Percentiles rank a stretch among this genome's conserved stretches.
Conservation (phyloP, 2,888 invertebrate species). For the Leptopilina syphax region DNA sequence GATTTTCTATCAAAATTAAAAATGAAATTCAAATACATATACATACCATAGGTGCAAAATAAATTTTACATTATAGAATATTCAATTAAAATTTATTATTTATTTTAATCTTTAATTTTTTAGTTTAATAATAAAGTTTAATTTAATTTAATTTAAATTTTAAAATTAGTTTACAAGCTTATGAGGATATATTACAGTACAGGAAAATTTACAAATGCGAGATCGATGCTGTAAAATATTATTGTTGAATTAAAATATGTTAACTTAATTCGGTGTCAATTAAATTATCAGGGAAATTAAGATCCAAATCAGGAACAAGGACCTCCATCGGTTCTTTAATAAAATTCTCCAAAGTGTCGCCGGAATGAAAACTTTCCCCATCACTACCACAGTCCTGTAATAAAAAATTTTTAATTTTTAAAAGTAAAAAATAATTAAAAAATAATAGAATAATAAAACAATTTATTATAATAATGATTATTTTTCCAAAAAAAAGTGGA, state of each 20-base stretch:
- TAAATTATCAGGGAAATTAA: slow-evolving; percentile 26
- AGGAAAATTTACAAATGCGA: slow-evolving; percentile 17
- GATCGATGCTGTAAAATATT: slow-evolving; percentile 6
- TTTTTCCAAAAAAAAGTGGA: too few relatives aligned
- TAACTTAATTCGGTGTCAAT: slow-evolving; percentile 28
- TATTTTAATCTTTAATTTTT: background rate
- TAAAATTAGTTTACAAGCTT: background rate
- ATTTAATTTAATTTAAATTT: background rate
- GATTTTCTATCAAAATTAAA: too few relatives aligned
- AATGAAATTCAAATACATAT: too few relatives aligned
- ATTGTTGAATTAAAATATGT: background rate
- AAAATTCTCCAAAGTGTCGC: slow-evolving; percentile 26
- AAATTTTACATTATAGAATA: too few relatives aligned
- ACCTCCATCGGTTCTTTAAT: slow-evolving; percentile 26
- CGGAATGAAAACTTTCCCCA: slow-evolving; percentile 35
- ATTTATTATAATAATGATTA: too few relatives aligned
- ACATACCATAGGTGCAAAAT: too few relatives aligned
- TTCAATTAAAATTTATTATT: background rate
- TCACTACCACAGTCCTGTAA: slow-evolving; percentile 30
- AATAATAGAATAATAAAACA: too few relatives aligned
- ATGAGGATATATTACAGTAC: slow-evolving; percentile 24
- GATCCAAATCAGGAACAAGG: slow-evolving; percentile 27
- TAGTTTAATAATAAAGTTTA: background rate
- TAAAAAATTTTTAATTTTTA: background rate
- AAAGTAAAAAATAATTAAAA: too few relatives aligned